Conservation (phyloP, 2,888 invertebrate genomes). For the Hypercompe scribonia region DNA sequence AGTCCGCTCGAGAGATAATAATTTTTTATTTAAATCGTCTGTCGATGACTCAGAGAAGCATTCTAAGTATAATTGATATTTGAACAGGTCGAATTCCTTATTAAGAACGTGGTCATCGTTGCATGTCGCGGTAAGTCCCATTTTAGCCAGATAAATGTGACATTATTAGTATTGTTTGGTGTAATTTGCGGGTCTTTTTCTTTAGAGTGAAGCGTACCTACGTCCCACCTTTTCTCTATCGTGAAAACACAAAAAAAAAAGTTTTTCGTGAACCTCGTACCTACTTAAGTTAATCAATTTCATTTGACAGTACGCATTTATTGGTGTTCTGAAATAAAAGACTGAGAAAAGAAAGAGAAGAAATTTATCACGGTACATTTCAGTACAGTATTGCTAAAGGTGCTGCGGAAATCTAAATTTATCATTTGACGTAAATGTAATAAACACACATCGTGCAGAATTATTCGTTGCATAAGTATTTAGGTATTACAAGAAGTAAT, state of each 20-base stretch:
- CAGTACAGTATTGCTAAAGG: background rate
- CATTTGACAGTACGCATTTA: background rate
- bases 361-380: background rate
- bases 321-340: no score
- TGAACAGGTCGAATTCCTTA: background rate
- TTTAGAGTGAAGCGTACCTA: no score
- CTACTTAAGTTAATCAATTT: background rate
- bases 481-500: background rate
- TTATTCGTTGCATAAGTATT: background rate
- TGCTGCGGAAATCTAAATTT: background rate
- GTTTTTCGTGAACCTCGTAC: background rate
- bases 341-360: no score
- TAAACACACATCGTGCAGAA: background rate
- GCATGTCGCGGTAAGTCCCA: background rate
- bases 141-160: background rate
- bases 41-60: constrained; percentile 6
- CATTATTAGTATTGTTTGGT: no score
- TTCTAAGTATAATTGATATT: background rate
- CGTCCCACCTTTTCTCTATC: no score
- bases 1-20: constrained; percentile 1
- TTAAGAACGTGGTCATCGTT: background rate
- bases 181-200: background rate
- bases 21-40: background rate
- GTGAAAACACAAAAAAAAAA: no score
- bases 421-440: background rate